Base-by-base conservation (phyloP, 2,113 vertebrate genomes). In the Malurus melanocephalus region DNA sequence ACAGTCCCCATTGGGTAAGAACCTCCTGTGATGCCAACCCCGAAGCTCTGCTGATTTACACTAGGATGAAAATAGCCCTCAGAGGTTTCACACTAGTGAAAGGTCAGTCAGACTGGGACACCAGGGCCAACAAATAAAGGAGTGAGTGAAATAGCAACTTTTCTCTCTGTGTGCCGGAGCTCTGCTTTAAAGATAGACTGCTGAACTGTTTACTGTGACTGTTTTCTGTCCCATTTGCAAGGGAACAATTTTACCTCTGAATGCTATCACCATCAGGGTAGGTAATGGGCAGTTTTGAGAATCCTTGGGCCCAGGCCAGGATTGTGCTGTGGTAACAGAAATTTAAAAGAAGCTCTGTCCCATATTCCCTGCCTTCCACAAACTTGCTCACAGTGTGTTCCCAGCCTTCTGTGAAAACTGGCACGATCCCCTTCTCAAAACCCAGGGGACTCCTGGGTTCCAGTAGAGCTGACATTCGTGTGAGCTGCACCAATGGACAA, bases 41-140 rank as follows among this genome's bases (percentile, higher is more conserved):
- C 0, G 0, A 80, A 88, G 74, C 59, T 84, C 73, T 3, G 2
- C 61, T 79, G 77, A 94, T 86, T 94, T 90, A 49, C 84, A 57
- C 53, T 56, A 73, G 78, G 74, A 90, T 94, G 78, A 84, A 95
- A 92, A 92, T 92, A 94, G 78, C 87, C 43, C 59, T 73, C 3
- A 4, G 62, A 68, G 38, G 32, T 93, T 88, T 88, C 57, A 86
- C 20, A 16, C 42, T 49, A 64, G 32, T 23, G 74, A 87, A 92
- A 95, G 83, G 88, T 93, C 84, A 90, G 66, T 38, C 80, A 88
- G 84, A 49, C 53, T 68, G 62, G 53, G 80, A 72, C 59, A 84
- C 49, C 24, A 49, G 62, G 57, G 73, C 38, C 51, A 90, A 49
- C 26, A 45, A 60, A n/a, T 53, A 84, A 81, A 81, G 49, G 21